Conservation (phyloP, 2,113 vertebrate species). For the Passer domesticus region DNA sequence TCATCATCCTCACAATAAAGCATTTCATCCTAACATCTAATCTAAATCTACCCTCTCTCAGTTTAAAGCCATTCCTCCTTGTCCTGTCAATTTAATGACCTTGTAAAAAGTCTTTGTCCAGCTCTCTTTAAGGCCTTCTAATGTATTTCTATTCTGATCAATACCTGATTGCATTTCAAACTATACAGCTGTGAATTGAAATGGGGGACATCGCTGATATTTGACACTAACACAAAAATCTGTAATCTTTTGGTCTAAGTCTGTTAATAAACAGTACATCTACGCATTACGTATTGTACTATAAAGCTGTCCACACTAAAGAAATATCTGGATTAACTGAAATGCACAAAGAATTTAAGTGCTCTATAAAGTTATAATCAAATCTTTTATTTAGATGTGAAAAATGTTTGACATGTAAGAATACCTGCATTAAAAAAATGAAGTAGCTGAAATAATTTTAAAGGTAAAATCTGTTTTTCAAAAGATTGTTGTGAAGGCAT, state of each 20-base stretch:
- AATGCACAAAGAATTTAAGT: background rate
- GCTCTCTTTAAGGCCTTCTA: background rate
- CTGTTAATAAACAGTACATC: background rate
- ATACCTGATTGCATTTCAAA: background rate
- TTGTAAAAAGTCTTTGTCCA: background rate
- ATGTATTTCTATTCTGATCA: background rate
- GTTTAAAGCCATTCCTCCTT: background rate
- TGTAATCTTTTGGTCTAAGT: background rate
- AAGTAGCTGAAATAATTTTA: background rate
- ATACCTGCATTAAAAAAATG: background rate
- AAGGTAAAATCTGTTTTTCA: background rate
- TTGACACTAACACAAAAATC: background rate
- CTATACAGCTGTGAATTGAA: background rate
- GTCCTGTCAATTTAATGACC: background rate
- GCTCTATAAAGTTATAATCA: background rate
- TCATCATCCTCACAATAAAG: background rate
- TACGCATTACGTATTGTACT: background rate
- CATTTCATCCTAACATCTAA: background rate
- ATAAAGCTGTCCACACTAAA: background rate
- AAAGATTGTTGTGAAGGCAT: background rate
- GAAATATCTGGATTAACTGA: background rate
- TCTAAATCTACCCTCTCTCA: background rate
- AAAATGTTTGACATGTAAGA: background rate
- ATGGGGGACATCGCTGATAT: background rate
- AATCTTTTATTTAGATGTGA: background rate